Evolutionary conservation across 2,113 vertebrate species (phyloP), one percentile per base, ranked within the genome.

Genomic region (Solenodon paradoxus): DNA sequence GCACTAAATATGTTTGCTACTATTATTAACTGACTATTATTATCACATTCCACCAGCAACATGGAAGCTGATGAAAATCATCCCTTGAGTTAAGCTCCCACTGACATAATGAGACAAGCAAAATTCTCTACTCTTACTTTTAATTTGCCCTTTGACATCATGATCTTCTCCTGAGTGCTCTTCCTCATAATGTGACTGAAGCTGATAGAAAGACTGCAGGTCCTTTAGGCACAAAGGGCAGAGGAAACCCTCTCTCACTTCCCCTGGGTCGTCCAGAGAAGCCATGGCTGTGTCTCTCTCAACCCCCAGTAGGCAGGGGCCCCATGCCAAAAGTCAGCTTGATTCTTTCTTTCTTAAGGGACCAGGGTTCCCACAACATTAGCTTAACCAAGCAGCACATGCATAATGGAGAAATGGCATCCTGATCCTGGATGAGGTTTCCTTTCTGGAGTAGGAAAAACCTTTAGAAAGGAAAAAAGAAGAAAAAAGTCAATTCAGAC

Each of bases 181-280:
- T 45, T 99, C 99, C 80, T 99, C 99, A 68, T 99, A 99, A 97
- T 99, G 99, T 22, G 98, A 98, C 95, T 99, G 99, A 1, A 99
- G 99, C 96, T 99, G 99, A 89, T 99, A 99, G 95, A 99, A 99
- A 0, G 99, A 99, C 97, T 99, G 99, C 5, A 99, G 98, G 94
- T 99, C 99, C 98, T 99, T 99, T 64, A 99, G 97, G 97, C 99
- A 99, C 24, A 99, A 98, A 0, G 99, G 99, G 95, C 99, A 99
- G 12, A 99, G 98, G 72, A 99, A 99, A 42, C 99, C 99, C 93
- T 99, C 99, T 87, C 99, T 98, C 97, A 99, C 98, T 47, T 99
- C 99, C 3, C 98, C 98, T 7, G 99, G 98, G 91, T 98, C 99
- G 47, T 99, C 99, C 78, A 99, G 99, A 74, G 99, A 98, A 6